Base-by-base conservation (phyloP, 2,888 invertebrate genomes). In the Lacanobia wlatinum region DNA sequence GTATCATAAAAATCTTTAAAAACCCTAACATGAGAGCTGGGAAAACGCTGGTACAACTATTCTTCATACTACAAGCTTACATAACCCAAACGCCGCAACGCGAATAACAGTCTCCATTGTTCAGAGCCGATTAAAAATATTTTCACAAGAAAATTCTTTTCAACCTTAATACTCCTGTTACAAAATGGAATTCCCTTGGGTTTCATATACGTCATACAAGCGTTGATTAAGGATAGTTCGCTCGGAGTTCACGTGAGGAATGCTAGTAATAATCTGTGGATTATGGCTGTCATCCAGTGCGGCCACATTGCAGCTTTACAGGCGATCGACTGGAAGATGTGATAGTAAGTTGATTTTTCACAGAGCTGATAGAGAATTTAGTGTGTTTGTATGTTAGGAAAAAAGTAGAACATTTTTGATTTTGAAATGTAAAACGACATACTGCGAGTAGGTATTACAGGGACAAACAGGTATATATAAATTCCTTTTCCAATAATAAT, bases 201-300 rank as follows among this genome's bases (percentile, higher is more conserved):
- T 71, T 56, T 77, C 9, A 10, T 60, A 84, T 68, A 61, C 68
- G 72, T 81, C 69, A 70, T 52, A 60, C 62, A 8, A 60, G 40
- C 58, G 60, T 68, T 82, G 76, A 82, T 73, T 71, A 72, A 81
- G 70, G 68, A 60, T 74, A 71, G 80, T 78, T 78, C 66, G 74
- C 72, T 77, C 68, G 68, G 78, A 64, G 78, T 78, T 72, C 59
- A 63, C 59, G 75, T 78, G 84, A 86, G 82, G 80, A 84, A 86
- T 85, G 79, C 78, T 64, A 76, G 83, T 81, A 84, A 84, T 84
- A 85, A 85, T 86, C 82, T 62, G 34, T n/a, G 64, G 83, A 85
- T 84, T 84, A 76, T 67, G 67, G 55, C 78, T 83, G 85, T 82
- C 83, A 78, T 67, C 69, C 58, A 34, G 65, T 61, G 58, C 38